phyloP scores from a whole-genome alignment of 2,888 invertebrate genomes.

The Allygus modestus region DNA sequence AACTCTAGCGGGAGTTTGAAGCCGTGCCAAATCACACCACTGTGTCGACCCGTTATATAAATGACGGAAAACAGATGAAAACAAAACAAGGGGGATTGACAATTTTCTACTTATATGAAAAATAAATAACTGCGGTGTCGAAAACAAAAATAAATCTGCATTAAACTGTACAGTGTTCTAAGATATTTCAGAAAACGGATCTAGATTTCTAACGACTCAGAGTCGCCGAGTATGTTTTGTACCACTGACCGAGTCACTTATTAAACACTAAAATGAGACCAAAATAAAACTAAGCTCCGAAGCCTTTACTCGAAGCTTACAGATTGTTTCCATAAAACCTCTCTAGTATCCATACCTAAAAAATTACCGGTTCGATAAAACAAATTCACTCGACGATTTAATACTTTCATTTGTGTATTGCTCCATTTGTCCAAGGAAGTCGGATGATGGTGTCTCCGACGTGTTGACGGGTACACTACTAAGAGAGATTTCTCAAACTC shows the following conservation, averaged over 20 bases:
- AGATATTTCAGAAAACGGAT: background rate
- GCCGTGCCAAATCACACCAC: background rate
- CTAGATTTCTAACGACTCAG: conserved; percentile 11
- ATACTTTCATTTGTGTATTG: conserved; percentile 27
- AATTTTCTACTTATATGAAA: background rate
- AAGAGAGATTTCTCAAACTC: background rate
- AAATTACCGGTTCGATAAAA: conserved; percentile 1
- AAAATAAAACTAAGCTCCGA: conserved; percentile 1
- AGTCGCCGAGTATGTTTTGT: background rate
- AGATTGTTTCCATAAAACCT: conserved; percentile 3
- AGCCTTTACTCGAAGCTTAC: background rate
- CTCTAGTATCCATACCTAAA: background rate
- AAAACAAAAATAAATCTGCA: conserved; percentile 8
- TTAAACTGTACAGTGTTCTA: background rate
- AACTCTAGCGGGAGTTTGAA: background rate
- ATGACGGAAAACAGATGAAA: background rate
- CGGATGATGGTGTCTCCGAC: background rate
- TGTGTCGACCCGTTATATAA: background rate
- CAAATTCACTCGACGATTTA: background rate
- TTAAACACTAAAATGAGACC: conserved; percentile 29
- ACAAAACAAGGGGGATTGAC: background rate
- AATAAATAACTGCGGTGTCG: conserved; percentile 17
- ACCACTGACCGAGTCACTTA: conserved; percentile 25
- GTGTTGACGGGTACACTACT: background rate
- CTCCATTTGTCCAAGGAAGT: background rate